A percentile compares a stretch with the other conserved stretches of the same genome.
These are phyloP conservation scores for Andricus grossulariae DNA, from an alignment of 1,140 invertebrate species.

Conservation along the genomic window DNA sequence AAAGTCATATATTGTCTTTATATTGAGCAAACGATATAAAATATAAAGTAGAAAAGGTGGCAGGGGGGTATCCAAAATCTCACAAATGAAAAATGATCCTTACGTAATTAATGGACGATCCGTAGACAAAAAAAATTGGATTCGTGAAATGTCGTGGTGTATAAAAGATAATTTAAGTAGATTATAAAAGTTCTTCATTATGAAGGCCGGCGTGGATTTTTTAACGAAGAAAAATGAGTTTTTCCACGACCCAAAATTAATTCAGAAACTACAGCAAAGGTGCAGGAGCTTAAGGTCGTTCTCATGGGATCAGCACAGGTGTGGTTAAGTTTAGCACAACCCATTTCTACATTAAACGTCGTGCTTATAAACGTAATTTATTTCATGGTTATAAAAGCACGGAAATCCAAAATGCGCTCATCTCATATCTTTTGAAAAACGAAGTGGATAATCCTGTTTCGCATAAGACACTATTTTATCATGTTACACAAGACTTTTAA, in stretches of 20 bases:
- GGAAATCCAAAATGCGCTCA: background rate
- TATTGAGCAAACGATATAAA: no score
- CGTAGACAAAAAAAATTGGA: no score
- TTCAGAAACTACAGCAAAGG: slow-evolving; percentile 13
- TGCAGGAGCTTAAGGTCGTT: background rate
- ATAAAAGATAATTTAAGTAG: background rate
- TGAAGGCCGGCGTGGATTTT: slow-evolving; percentile 3
- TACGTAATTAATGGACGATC: no score
- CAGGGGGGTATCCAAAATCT: no score
- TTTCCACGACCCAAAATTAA: slow-evolving; percentile 6
- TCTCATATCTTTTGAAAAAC: background rate
- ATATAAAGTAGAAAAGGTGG: no score
- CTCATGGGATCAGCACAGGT: slow-evolving; percentile 31
- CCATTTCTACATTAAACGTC: background rate
- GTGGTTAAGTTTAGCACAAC: slow-evolving; percentile 22
- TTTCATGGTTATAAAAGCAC: slow-evolving; percentile 10
- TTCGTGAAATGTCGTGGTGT: no score
- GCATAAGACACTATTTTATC: slow-evolving; percentile 3
- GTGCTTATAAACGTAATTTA: slow-evolving; percentile 13
- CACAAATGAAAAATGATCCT: no score
- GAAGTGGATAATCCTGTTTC: slow-evolving; percentile 3
- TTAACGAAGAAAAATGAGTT: slow-evolving; percentile 19
- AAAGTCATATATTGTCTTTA: no score
- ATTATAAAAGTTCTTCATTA: slow-evolving; percentile 7
- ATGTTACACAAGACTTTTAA: slow-evolving; percentile 19